phyloP scores from a whole-genome alignment of 2,113 vertebrate species.

The Prochilodus magdalenae region DNA sequence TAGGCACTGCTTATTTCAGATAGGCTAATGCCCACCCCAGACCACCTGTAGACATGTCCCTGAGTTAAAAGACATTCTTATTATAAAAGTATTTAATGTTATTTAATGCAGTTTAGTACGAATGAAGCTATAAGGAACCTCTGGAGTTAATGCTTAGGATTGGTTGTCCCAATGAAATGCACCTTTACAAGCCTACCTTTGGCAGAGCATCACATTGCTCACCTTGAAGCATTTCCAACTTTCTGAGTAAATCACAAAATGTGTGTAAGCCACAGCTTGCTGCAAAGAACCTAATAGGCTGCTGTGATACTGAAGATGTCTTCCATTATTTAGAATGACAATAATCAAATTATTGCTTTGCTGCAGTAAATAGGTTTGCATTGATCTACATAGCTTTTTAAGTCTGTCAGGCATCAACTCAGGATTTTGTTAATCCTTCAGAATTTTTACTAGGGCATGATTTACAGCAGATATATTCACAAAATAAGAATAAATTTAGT shows the following conservation, averaged over 20 bases:
- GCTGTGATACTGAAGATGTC: slow-evolving; percentile 72
- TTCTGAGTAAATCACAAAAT: background rate
- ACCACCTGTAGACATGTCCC: too few species aligned
- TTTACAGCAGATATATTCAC: slow-evolving; percentile 26
- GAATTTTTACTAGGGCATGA: slow-evolving; percentile 57
- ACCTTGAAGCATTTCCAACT: slow-evolving; percentile 3
- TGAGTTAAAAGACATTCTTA: too few species aligned
- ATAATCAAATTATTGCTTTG: slow-evolving; percentile 75
- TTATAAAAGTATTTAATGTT: too few species aligned
- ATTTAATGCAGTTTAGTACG: background rate
- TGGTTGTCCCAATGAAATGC: too few species aligned
- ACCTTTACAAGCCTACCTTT: background rate
- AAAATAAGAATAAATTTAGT: background rate
- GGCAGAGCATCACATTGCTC: too few species aligned
- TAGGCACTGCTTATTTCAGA: too few species aligned
- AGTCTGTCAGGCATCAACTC: slow-evolving; percentile 73
- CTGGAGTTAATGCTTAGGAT: background rate
- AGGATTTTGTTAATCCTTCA: slow-evolving; percentile 60
- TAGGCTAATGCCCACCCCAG: too few species aligned
- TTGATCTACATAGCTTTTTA: slow-evolving; percentile 78
- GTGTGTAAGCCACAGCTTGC: background rate
- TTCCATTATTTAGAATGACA: slow-evolving; percentile 78
- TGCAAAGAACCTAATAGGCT: slow-evolving; percentile 16
- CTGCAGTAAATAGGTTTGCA: slow-evolving; percentile 79
- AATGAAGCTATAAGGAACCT: background rate